Base-by-base conservation (phyloP, 2,888 invertebrate species). In the Phasia obesa region DNA sequence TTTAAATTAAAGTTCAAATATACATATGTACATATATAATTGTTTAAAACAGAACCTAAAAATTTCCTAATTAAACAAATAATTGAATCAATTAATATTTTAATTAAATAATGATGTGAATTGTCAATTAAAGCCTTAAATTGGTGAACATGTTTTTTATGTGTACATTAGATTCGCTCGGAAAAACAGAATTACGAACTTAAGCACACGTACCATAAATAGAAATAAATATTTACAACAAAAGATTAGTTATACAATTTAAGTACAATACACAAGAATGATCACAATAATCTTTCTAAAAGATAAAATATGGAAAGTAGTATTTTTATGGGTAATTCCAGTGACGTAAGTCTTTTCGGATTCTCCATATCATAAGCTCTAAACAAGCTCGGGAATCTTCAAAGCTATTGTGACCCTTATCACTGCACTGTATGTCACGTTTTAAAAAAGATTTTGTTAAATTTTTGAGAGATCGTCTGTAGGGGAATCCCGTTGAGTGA, bases 311-410 rank as follows among this genome's bases (percentile, higher is more conserved):
- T 11, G 9, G 31, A 9, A 31, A 35, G 11, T 35, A 9, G 35
- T 11, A 35, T 42, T 13, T n/a, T 81, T 60, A 78, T 76, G 74
- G 73, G 55, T 64, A 75, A 71, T 35, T 82, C 74, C 71, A 71
- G 27, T 75, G 75, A 1, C 67, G 78, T 69, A 81, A 57, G 38
- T 83, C 84, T 44, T 83, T 76, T 31, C 84, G 93, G 25, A 97
- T 93, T 90, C 95, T 95, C 92, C 94, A 94, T 73, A 97, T 92
- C 93, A 98, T 96, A 64, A 99, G 92, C 88, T 99, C 97, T 92
- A 99, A 94, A 86, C 97, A 97, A 13, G 97, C 95, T 44, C 94
- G 93, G 1, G 99, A 98, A 91, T 99, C 99, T 91, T 99, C 99
- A 77, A 95, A 93, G 84, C 98, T 97, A 91, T 98, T 96, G 92